Base-by-base conservation (phyloP, 2,888 invertebrate species). In the Melieria picta region DNA sequence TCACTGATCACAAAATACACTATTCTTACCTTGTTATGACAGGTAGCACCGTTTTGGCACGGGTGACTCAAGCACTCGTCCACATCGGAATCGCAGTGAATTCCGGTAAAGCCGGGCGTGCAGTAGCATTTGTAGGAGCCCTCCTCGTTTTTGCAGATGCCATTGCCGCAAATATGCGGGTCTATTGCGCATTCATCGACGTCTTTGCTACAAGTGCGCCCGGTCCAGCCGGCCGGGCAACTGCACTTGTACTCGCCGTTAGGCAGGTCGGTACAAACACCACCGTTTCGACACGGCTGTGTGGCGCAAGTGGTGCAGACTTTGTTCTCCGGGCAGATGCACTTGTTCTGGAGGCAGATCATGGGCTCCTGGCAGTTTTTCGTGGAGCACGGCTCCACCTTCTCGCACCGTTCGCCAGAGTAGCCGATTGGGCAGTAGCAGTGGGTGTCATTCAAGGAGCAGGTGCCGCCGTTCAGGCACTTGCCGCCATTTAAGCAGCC, bases 81-180 rank as follows among this genome's bases (percentile, higher is more conserved):
- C 79, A 96, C 93, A 85, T 96, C 94, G 70, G 93, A 90, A 81
- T 94, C 93, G 85, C 96, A 97, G 77, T 91, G 90, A 80, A 92
- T 90, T 16, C 96, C 96, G 11, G 95, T 94, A 85, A 91, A 96
- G 4, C 97, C 97, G n/a, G 94, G 94, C 65, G 90, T 90, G 85
- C 96, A 97, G 81, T 92, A 93, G 85, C 97, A 97, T 80, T 93
- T 92, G 87, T 92, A 96, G 73, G 92, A 91, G 61, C 95, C 95
- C 16, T 89, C 88, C 9, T 87, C 90, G 83, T 96, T 96, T 47
- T 93, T 88, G 84, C 96, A 96, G 72, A 95, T 93, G 43, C 96
- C 96, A 80, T 94, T 89, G 79, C 93, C 92, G 84, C 96, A 96
- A 74, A 93, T 89, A 69, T 90, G 89, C 61, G 88, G 88, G 48